phyloP scores from a whole-genome alignment of 2,888 invertebrate genomes.

The Dasysyrphus albostriatus region DNA sequence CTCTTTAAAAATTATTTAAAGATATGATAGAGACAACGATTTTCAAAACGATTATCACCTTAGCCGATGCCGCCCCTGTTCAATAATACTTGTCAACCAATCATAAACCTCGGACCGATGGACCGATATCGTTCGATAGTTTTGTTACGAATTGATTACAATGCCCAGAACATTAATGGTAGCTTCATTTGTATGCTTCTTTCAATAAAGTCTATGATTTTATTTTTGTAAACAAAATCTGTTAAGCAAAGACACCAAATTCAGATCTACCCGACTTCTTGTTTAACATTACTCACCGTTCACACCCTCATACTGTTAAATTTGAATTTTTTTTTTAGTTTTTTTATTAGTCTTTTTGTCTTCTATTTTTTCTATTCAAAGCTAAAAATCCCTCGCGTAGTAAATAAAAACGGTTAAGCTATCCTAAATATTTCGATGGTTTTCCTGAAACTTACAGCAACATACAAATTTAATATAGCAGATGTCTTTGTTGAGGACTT shows the following conservation, averaged over 20 bases:
- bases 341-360: not conserved
- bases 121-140: no score
- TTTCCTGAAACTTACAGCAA: conserved; percentile 51
- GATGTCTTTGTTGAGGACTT: conserved; percentile 47
- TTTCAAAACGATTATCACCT: no score
- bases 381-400: conserved; percentile 36
- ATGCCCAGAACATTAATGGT: no score
- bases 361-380: not conserved
- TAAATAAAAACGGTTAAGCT: conserved; percentile 40
- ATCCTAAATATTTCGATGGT: conserved; percentile 48
- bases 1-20: no score
- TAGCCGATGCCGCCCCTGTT: no score
- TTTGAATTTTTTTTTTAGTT: not conserved
- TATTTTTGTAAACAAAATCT: not conserved
- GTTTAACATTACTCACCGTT: conserved; percentile 34
- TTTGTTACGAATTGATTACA: no score
- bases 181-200: no score
- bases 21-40: no score
- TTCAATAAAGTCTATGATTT: no score
- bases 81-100: no score
- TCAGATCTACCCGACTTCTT: not conserved
- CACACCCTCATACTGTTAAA: conserved; percentile 4
- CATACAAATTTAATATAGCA: conserved; percentile 30
- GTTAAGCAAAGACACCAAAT: conserved; percentile 59
- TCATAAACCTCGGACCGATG: no score